Conservation (phyloP, 2,113 vertebrate genomes). For the Orycteropus afer region DNA sequence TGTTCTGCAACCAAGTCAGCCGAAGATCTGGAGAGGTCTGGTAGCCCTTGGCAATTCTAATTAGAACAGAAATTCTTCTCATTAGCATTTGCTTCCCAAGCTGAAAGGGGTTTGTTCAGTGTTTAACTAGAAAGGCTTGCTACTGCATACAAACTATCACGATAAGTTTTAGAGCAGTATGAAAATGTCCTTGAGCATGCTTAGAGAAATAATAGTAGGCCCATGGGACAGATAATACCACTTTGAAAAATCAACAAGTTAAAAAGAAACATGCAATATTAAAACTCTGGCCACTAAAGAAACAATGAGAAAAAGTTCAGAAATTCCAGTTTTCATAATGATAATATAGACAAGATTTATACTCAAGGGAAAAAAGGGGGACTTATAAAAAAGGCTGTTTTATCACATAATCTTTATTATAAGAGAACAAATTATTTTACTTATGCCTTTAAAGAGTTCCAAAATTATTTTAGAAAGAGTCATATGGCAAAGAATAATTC, state of each 20-base stretch:
- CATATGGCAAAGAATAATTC: conserved; percentile 23
- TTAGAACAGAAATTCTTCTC: conserved; percentile 38
- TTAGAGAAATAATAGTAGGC: neutral
- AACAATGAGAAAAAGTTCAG: neutral
- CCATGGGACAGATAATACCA: neutral
- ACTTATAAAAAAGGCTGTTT: neutral
- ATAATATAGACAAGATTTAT: neutral
- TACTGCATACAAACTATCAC: neutral
- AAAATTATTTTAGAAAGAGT: conserved; percentile 10
- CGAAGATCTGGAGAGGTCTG: conserved; percentile 98
- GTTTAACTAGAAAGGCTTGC: neutral
- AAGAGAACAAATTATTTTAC: conserved; percentile 26
- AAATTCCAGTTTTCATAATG: neutral
- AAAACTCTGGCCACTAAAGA: neutral
- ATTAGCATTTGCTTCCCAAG: neutral
- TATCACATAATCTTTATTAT: conserved; percentile 15
- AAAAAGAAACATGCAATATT: neutral
- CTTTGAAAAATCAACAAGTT: neutral
- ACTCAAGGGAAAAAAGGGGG: neutral
- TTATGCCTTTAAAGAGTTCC: neutral
- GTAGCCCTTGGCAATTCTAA: conserved; percentile 98
- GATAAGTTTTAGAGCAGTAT: neutral
- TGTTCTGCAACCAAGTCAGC: conserved; percentile 98
- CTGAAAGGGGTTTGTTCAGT: neutral
- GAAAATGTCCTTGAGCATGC: neutral